A percentile compares a stretch with the other conserved stretches of the same genome.
These are phyloP conservation scores for Hyla sarda DNA, from an alignment of 2,113 vertebrate genomes.

Conservation along the genomic window DNA sequence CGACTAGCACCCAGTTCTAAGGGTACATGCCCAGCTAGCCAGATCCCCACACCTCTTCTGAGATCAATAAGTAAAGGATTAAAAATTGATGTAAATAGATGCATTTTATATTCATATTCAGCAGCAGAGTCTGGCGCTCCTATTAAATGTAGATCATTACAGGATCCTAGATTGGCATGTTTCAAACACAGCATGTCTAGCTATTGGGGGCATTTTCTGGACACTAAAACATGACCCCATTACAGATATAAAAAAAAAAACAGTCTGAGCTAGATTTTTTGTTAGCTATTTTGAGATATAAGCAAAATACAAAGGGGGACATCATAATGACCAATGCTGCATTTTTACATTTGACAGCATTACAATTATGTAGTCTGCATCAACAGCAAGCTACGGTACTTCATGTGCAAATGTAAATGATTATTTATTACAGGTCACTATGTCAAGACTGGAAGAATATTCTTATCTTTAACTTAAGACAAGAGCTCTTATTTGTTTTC, in stretches of 20 bases:
- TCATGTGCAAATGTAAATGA: slow-evolving; percentile 42
- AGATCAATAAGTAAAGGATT: too few species aligned
- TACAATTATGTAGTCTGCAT: slow-evolving; percentile 29
- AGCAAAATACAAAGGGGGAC: slow-evolving; percentile 19
- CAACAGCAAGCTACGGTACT: slow-evolving; percentile 12
- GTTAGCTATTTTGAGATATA: not conserved
- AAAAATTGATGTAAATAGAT: too few species aligned
- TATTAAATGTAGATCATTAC: too few species aligned
- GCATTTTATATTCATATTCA: too few species aligned
- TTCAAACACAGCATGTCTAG: not conserved
- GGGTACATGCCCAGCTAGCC: too few species aligned
- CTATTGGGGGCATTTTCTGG: not conserved
- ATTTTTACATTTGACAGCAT: slow-evolving; percentile 37
- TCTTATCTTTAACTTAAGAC: not conserved
- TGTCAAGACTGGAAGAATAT: slow-evolving; percentile 7
- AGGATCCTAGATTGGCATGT: too few species aligned
- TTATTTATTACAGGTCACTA: slow-evolving; percentile 26
- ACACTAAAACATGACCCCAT: not conserved
- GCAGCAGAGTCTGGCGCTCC: too few species aligned
- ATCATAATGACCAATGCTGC: slow-evolving; percentile 3
- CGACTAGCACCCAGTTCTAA: too few species aligned
- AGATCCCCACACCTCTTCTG: too few species aligned
- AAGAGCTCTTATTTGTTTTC: not conserved
- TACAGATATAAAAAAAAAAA: not conserved
- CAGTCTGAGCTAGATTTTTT: not conserved